These are phyloP conservation scores for Eutolmus rufibarbis DNA, from an alignment of 2,888 invertebrate genomes.

Conservation along the genomic window DNA sequence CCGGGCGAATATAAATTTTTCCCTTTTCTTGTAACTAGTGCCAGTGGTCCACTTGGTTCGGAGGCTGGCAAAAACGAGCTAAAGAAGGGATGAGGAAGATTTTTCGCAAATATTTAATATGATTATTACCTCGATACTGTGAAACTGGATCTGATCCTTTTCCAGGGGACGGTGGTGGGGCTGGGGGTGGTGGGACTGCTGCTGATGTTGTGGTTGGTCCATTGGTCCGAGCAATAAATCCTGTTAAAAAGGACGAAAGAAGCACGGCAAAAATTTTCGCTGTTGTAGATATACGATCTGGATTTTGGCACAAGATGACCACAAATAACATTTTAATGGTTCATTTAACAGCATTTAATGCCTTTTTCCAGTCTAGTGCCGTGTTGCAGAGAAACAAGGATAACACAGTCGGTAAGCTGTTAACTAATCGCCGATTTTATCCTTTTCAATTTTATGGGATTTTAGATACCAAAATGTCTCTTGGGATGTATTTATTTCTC, in stretches of 20 bases:
- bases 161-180: constrained; percentile 20
- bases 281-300: constrained; percentile 45
- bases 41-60: neutral
- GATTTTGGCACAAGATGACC: constrained; percentile 48
- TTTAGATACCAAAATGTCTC: neutral
- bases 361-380: neutral
- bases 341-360: constrained; percentile 47
- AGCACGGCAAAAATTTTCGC: constrained; percentile 23
- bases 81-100: neutral
- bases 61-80: neutral
- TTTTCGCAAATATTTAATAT: constrained; percentile 15
- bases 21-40: neutral
- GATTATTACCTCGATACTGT: constrained; percentile 46
- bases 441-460: neutral
- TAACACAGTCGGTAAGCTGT: neutral
- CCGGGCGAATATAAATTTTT: neutral
- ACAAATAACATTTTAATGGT: constrained; percentile 50
- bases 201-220: constrained; percentile 44
- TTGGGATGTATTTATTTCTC: neutral
- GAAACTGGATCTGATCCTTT: constrained; percentile 43
- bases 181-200: constrained; percentile 30
- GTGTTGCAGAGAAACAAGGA: neutral
- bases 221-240: constrained; percentile 16
- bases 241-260: constrained; percentile 25
- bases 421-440: constrained; percentile 7